phyloP scores from a whole-genome alignment of 2,888 invertebrate genomes.

The Ctenicera cuprea region DNA sequence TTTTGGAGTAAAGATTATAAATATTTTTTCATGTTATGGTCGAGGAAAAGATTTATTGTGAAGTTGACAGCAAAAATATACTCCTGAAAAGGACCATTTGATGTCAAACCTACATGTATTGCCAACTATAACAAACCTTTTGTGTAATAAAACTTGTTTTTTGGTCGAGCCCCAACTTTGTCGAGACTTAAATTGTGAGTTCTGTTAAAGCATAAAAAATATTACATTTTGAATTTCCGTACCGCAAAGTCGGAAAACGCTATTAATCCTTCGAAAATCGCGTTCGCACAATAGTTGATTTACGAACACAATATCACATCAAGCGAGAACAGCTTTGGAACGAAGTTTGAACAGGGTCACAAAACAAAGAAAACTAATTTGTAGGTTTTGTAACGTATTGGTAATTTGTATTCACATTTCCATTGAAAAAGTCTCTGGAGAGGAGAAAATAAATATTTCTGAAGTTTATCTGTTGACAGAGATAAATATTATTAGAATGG shows the following conservation, averaged over 20 bases:
- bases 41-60: too few species aligned
- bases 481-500: slow-evolving; percentile 33
- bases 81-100: too few species aligned
- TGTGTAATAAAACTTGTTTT: slow-evolving; percentile 7
- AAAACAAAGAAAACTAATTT: slow-evolving; percentile 45
- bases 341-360: slow-evolving; percentile 15
- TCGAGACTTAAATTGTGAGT: slow-evolving; percentile 8
- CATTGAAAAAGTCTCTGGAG: slow-evolving; percentile 9
- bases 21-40: too few species aligned
- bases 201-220: slow-evolving; percentile 17
- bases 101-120: background rate
- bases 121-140: slow-evolving; percentile 19
- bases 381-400: slow-evolving; percentile 36
- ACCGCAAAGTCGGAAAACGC: background rate
- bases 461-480: slow-evolving; percentile 19
- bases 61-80: too few species aligned
- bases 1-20: too few species aligned
- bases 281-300: slow-evolving; percentile 22
- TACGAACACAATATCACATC: slow-evolving; percentile 36
- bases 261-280: slow-evolving; percentile 32
- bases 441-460: slow-evolving; percentile 32
- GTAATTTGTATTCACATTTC: slow-evolving; percentile 42
- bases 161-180: background rate
- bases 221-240: slow-evolving; percentile 23
- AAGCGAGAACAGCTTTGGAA: slow-evolving; percentile 18